These are phyloP conservation scores for Eubucco bourcierii DNA, from an alignment of 2,113 vertebrate genomes.

Conservation along the genomic window DNA sequence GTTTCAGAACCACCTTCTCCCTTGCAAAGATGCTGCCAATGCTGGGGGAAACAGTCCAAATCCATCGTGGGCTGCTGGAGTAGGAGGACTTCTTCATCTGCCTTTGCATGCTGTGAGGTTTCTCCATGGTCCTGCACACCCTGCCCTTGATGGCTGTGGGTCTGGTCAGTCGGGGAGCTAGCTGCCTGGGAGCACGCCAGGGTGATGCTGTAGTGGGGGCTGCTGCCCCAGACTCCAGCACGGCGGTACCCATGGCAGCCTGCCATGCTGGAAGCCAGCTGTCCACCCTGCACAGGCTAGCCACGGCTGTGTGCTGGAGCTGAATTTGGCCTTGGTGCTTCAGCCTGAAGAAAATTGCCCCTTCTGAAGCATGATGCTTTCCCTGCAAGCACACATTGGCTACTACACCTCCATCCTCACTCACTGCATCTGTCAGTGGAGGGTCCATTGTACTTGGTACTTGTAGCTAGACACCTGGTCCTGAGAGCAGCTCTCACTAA, in stretches of 20 bases:
- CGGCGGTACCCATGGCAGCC: not conserved
- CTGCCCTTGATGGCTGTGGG: not conserved
- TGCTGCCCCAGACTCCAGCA: fast-evolving
- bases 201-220: fast-evolving
- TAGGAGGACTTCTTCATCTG: not conserved
- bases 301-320: not conserved
- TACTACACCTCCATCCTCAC: fast-evolving
- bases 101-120: not conserved
- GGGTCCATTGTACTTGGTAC: too few relatives aligned
- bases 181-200: not conserved
- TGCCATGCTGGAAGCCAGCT: not conserved
- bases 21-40: not conserved
- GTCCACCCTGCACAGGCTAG: fast-evolving
- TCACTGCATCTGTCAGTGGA: fast-evolving
- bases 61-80: not conserved
- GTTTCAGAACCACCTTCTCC: not conserved
- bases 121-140: not conserved
- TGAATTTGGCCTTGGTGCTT: fast-evolving
- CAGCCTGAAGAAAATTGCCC: not conserved
- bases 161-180: not conserved
- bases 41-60: not conserved
- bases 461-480: not conserved
- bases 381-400: fast-evolving
- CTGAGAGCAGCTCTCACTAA: not conserved
- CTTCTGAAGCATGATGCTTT: not conserved